These are phyloP conservation scores for Hydrochoerus hydrochaeris DNA, from an alignment of 2,113 vertebrate genomes.

Conservation along the genomic window DNA sequence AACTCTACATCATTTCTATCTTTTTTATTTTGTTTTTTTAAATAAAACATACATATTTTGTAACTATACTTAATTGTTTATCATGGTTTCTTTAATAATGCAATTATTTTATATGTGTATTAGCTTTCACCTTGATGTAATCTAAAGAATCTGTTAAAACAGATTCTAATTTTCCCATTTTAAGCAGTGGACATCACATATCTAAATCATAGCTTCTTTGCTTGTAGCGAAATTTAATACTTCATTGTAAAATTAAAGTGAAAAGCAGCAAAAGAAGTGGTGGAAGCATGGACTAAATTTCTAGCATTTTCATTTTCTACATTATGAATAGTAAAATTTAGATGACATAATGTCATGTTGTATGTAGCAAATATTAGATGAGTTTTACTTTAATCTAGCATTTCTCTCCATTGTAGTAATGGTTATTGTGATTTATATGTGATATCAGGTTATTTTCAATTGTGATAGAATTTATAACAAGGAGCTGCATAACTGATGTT, in stretches of 20 bases:
- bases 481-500: neutral
- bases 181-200: neutral
- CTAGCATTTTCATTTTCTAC: neutral
- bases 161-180: neutral
- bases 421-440: neutral
- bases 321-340: constrained; percentile 21
- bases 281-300: neutral
- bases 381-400: neutral
- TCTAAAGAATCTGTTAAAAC: constrained; percentile 38
- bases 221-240: neutral
- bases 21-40: too few species aligned
- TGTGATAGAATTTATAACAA: constrained; percentile 33
- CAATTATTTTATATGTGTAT: neutral
- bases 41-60: too few species aligned
- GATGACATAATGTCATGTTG: neutral
- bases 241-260: constrained; percentile 5
- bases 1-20: too few species aligned
- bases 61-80: neutral
- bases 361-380: neutral
- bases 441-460: neutral
- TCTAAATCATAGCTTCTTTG: neutral
- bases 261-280: neutral
- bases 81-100: neutral
- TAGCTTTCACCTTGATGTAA: neutral
- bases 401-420: neutral